Conservation (phyloP, 1,140 invertebrate species). For the Drosophila elegans region DNA sequence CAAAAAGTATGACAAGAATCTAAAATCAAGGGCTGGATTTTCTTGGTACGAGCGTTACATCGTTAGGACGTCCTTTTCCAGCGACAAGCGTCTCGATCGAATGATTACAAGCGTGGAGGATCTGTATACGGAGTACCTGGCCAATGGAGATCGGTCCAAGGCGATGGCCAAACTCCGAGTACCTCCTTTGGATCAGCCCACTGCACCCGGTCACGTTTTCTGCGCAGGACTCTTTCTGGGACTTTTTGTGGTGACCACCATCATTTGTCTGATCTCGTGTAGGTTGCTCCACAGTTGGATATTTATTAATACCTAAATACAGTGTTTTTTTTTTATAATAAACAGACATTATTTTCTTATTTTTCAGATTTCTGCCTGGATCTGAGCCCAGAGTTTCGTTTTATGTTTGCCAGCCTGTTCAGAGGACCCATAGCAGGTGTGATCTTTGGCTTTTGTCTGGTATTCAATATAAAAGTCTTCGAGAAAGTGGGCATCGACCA, state of each 20-base stretch:
- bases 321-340: too few relatives aligned
- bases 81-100: constrained; percentile 1
- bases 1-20: constrained; percentile 98
- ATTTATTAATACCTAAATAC: too few relatives aligned
- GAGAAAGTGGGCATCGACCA: constrained; percentile 91
- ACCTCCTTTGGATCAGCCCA: constrained; percentile 89
- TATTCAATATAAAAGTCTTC: constrained; percentile 90
- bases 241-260: constrained; percentile 87
- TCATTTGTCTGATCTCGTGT: constrained; percentile 87
- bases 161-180: constrained; percentile 91
- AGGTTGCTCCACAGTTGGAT: constrained; percentile 4
- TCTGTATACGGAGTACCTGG: constrained; percentile 88
- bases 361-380: constrained; percentile 45
- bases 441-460: constrained; percentile 88
- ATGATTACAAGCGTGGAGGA: constrained; percentile 89
- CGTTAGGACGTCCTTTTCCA: background rate
- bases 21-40: constrained; percentile 13
- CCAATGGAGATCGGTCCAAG: constrained; percentile 88
- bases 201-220: constrained; percentile 88
- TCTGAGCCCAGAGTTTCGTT: background rate
- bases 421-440: constrained; percentile 88
- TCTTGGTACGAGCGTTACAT: constrained; percentile 35
- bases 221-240: constrained; percentile 88
- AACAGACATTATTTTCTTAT: too few relatives aligned
- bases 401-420: constrained; percentile 85